phyloP scores from a whole-genome alignment of 1,140 invertebrate genomes.

The Drosophila biarmipes region DNA sequence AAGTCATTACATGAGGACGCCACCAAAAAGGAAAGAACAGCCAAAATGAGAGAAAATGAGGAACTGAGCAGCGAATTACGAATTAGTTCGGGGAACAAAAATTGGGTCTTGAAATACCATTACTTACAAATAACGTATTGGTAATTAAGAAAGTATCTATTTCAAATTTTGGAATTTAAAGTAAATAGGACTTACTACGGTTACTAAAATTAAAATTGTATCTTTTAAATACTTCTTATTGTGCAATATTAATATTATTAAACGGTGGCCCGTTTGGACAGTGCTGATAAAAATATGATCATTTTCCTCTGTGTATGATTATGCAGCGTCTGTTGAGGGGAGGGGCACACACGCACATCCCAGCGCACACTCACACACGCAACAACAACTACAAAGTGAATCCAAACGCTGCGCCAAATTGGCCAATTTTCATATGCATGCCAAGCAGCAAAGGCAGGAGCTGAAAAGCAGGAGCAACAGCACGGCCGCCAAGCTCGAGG shows the following conservation, averaged over 20 bases:
- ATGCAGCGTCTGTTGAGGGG: not conserved
- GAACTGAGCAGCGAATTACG: not conserved
- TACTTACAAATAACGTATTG: not conserved
- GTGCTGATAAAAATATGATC: not conserved
- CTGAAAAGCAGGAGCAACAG: conserved; percentile 9
- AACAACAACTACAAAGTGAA: conserved; percentile 47
- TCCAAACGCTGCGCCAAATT: conserved; percentile 70
- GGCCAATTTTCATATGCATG: conserved; percentile 75
- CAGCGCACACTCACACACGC: not conserved
- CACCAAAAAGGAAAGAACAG: conserved; percentile 36
- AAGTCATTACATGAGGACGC: conserved; percentile 70
- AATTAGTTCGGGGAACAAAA: conserved; percentile 1
- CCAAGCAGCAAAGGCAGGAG: conserved; percentile 46
- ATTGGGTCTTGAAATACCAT: not conserved
- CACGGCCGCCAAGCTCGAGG: conserved; percentile 1
- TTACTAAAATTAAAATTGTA: too few relatives aligned
- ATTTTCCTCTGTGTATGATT: conserved; percentile 8
- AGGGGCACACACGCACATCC: conserved; percentile 3
- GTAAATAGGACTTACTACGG: too few relatives aligned
- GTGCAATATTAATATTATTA: too few relatives aligned
- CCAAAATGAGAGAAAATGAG: conserved; percentile 16
- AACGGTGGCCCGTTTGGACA: not conserved
- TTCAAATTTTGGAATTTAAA: too few relatives aligned
- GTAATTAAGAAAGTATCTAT: too few relatives aligned
- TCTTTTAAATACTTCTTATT: too few relatives aligned